Evolutionary conservation across 2,888 invertebrate species (phyloP).

Genomic region (Enchytraeus crypticus): DNA sequence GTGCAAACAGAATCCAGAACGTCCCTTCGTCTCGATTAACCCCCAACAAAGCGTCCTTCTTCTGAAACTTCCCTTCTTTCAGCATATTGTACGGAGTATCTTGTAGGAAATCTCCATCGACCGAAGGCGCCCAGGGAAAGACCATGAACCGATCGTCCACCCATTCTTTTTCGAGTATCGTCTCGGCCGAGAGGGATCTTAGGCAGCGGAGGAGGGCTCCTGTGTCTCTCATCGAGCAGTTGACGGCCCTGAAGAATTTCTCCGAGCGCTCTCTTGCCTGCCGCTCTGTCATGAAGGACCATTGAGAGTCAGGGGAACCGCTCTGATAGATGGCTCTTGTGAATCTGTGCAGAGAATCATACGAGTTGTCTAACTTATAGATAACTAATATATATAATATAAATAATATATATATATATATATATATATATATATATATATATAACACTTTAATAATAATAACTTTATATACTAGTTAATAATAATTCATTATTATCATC

Average conservation of each 20-base stretch:
- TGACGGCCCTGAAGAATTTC: conserved; percentile 18
- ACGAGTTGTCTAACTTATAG: too few relatives aligned
- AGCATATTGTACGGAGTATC: conserved; percentile 61
- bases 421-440: too few relatives aligned
- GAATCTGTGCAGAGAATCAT: conserved; percentile 27
- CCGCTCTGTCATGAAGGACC: conserved; percentile 68
- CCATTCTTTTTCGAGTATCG: conserved; percentile 26
- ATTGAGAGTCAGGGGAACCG: conserved; percentile 78
- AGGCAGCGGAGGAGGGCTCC: conserved; percentile 25
- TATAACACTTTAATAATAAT: too few relatives aligned
- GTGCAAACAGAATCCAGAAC: conserved; percentile 82
- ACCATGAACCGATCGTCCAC: conserved; percentile 56
- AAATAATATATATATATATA: too few relatives aligned
- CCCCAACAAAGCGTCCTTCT: conserved; percentile 78
- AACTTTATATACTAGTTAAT: too few relatives aligned
- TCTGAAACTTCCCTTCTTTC: conserved; percentile 67
- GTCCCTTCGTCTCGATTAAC: conserved; percentile 85
- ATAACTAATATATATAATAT: too few relatives aligned
- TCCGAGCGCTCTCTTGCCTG: conserved; percentile 18
- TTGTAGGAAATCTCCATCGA: conserved; percentile 80
- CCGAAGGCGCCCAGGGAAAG: conserved; percentile 83
- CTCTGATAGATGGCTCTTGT: conserved; percentile 79
- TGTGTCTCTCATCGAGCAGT: conserved; percentile 20
- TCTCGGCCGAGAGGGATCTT: conserved; percentile 7
- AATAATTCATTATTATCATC: too few relatives aligned